Evolutionary conservation across 92 coral and sea anemone genomes (phyloP).

Genomic region (Zoanthus sansibaricus): DNA sequence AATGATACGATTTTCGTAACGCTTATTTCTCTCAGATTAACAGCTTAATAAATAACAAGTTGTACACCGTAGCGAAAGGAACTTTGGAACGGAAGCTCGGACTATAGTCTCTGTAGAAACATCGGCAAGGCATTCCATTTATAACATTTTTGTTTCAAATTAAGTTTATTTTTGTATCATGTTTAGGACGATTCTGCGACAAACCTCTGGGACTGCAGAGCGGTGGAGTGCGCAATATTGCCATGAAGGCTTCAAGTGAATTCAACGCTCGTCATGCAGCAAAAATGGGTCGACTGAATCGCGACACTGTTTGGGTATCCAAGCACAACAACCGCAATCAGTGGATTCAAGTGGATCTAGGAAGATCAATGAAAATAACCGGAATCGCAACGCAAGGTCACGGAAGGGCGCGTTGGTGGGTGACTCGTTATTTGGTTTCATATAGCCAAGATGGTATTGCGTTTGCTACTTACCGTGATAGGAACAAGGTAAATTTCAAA

Average conservation of each 20-base stretch:
- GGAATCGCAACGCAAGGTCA: conserved; percentile 71
- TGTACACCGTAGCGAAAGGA: too few relatives aligned
- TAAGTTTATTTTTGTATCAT: background rate
- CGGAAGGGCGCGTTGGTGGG: conserved; percentile 55
- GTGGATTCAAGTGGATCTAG: conserved; percentile 67
- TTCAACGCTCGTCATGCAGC: background rate
- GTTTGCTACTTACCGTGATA: conserved; percentile 53
- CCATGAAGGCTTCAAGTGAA: conserved; percentile 33
- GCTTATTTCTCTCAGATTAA: too few relatives aligned
- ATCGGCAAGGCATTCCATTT: too few relatives aligned
- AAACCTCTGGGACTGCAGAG: conserved; percentile 23
- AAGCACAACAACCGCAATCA: conserved; percentile 34
- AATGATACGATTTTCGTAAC: too few relatives aligned
- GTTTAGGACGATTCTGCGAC: conserved; percentile 30
- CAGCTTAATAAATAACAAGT: too few relatives aligned
- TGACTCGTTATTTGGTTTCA: conserved; percentile 51
- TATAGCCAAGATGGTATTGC: conserved; percentile 62
- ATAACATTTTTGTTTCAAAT: background rate
- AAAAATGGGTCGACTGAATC: conserved; percentile 20
- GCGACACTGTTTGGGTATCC: conserved; percentile 45
- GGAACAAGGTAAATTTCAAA: conserved; percentile 50
- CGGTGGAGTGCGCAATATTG: conserved; percentile 11
- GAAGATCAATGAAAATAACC: conserved; percentile 58
- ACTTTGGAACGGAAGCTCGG: too few relatives aligned
- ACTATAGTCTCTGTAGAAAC: too few relatives aligned